Evolutionary conservation across 2,797 vertebrate genomes (phyloP), one percentile per base, ranked within the genome.

Genomic region (Podargus strigoides): DNA sequence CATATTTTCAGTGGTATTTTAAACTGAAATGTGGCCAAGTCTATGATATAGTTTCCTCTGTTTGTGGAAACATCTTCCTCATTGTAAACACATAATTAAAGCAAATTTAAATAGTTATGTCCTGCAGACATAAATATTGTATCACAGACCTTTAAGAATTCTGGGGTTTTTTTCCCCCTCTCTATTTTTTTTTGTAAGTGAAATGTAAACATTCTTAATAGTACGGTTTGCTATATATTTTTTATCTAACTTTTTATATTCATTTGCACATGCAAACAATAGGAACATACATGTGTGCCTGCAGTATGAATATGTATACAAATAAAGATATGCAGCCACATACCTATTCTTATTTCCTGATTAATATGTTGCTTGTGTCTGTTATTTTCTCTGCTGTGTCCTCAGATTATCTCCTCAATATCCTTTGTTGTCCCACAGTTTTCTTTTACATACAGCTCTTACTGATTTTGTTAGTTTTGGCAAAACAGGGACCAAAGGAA

Each of bases 1-100:
- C 58, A 95, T 95, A 95, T 97, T 95, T 94, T 81, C 82, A 85
- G 91, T 58, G 60, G 59, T 95, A 32, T 95, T 97, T 97, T 96
- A 95, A 90, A 79, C 37, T 24, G 69, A 97, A 95, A 91, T 90
- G 75, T 89, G 82, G 80, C 78, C 68, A 97, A 94, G 69, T 79
- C 44, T 50, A 82, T 94, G 66, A 39, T 95, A 83, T 91, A 94
- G 85, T 69, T 93, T 72, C 69, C 62, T 80, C 85, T 95, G 86
- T 91, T 95, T 96, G 93, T 94, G 70, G 81, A 96, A 97, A 94
- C 95, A 60, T 83, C 59, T 87, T 93, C 68, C 74, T 91, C 68
- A 67, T 32, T 96, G 62, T 96, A 94, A 95, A 88, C 80, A 90
- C 67, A 90, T 85, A 95, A 87, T 95, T 92, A 90, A 95, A 93